Evolutionary conservation across 2,113 vertebrate species (phyloP).

Genomic region (Agelaius tricolor): DNA sequence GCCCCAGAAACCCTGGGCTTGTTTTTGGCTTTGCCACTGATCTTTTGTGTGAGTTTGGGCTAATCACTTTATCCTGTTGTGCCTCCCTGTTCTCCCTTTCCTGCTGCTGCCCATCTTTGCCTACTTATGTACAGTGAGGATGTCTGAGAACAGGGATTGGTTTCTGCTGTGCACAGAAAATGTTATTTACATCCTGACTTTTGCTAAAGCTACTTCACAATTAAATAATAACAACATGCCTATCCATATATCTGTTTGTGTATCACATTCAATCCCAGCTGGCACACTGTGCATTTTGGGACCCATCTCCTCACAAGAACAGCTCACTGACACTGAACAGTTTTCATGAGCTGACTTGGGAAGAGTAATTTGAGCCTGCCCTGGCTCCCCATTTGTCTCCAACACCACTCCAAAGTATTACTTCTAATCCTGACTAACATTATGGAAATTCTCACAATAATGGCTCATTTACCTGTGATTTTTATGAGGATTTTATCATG

Average conservation of each 20-base stretch:
- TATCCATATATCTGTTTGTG: not conserved
- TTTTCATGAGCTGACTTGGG: not conserved
- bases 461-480: not conserved
- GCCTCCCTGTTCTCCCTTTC: not conserved
- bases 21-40: conserved; percentile 32
- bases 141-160: not conserved
- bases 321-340: not conserved
- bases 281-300: not conserved
- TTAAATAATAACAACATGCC: not conserved
- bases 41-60: not conserved
- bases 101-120: not conserved
- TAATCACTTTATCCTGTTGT: conserved; percentile 3
- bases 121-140: not conserved
- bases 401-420: not conserved
- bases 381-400: not conserved
- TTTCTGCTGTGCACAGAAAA: not conserved
- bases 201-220: not conserved
- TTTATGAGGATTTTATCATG: not conserved
- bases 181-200: not conserved
- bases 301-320: not conserved
- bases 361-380: not conserved
- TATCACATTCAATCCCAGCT: not conserved
- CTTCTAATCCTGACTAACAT: not conserved
- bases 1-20: conserved; percentile 24
- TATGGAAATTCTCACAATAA: not conserved